These are phyloP conservation scores for Hydrotaea diabolus DNA, from an alignment of 2,888 invertebrate genomes.

Conservation along the genomic window DNA sequence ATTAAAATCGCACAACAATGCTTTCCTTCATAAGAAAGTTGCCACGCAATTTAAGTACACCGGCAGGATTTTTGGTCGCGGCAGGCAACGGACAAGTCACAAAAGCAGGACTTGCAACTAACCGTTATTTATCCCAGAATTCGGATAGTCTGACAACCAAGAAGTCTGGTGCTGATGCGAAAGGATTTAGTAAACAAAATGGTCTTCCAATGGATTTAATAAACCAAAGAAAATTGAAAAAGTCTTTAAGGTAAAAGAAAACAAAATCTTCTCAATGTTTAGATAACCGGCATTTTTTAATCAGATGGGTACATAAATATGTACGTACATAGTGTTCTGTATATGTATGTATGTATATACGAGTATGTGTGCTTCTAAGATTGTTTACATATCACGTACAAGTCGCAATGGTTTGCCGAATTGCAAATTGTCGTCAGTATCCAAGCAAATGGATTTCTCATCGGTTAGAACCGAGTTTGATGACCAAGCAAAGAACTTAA, in stretches of 20 bases:
- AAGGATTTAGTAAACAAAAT: constrained; percentile 6
- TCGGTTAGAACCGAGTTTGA: too few species aligned
- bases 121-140: constrained; percentile 23
- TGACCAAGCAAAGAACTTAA: too few species aligned
- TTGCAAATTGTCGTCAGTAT: neutral
- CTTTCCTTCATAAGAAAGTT: neutral
- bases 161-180: neutral
- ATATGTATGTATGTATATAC: neutral
- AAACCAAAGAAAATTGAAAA: constrained; percentile 30
- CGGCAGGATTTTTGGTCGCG: neutral
- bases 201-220: constrained; percentile 27
- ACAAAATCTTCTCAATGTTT: neutral
- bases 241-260: constrained; percentile 32
- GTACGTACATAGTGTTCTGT: too few species aligned
- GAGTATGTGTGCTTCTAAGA: too few species aligned
- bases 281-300: constrained; percentile 16
- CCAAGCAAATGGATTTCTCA: too few species aligned
- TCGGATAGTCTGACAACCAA: neutral
- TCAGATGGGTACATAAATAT: neutral
- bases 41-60: neutral
- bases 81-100: neutral
- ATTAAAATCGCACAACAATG: neutral
- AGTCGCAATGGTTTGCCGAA: too few species aligned
- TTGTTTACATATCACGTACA: neutral
- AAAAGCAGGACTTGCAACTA: neutral